Evolutionary conservation across 2,797 vertebrate genomes (phyloP).

Genomic region (Rallus crepitans): DNA sequence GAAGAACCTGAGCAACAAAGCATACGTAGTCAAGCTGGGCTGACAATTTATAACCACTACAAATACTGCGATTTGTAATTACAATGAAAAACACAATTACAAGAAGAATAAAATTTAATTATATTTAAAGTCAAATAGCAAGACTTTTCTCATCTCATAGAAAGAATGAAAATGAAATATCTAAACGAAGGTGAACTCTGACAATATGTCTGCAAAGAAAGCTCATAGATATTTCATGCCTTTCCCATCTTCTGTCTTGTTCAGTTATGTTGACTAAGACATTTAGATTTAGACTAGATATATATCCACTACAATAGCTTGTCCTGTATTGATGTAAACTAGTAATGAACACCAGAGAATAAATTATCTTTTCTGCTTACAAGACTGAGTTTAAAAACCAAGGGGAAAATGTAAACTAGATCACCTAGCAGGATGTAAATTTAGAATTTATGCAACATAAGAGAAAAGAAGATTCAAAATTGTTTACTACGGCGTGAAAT

Average conservation of each 20-base stretch:
- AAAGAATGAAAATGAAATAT: not conserved
- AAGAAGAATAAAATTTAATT: fast-evolving
- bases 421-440: not conserved
- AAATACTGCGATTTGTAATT: not conserved
- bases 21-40: not conserved
- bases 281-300: not conserved
- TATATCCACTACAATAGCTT: not conserved
- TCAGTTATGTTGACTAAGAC: fast-evolving
- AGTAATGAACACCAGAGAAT: not conserved
- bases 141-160: not conserved
- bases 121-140: not conserved
- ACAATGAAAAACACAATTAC: fast-evolving
- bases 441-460: not conserved
- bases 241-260: not conserved
- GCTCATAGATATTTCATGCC: fast-evolving
- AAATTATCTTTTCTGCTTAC: not conserved
- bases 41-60: not conserved
- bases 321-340: not conserved
- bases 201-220: not conserved
- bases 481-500: fast-evolving
- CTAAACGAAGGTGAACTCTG: not conserved
- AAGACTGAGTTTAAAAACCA: not conserved
- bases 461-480: not conserved
- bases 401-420: not conserved
- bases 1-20: not conserved